Conservation (phyloP, 2,797 vertebrate genomes). For the Epinephelus malabaricus region DNA sequence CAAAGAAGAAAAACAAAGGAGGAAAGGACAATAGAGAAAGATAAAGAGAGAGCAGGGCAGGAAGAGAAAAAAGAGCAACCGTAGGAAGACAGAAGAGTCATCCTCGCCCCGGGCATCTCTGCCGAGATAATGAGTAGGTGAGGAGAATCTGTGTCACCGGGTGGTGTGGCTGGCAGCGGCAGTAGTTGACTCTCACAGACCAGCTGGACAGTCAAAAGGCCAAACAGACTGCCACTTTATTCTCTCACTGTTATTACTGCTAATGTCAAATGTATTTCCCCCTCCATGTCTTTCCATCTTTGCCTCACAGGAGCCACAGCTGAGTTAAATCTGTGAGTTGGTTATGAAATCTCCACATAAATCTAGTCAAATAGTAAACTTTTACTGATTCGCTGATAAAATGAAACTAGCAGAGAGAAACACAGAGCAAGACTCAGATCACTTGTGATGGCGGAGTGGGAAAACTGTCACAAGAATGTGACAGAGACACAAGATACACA, state of each 20-base stretch:
- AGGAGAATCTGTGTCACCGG: conserved; percentile 50
- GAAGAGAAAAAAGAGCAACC: conserved; percentile 22
- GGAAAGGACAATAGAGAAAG: not conserved
- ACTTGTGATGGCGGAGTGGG: conserved; percentile 10
- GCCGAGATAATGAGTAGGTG: conserved; percentile 57
- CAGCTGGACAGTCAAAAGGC: conserved; percentile 56
- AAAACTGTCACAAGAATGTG: conserved; percentile 7
- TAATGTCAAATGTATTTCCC: not conserved
- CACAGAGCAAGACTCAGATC: not conserved
- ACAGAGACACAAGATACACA: conserved; percentile 13
- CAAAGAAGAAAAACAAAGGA: not conserved
- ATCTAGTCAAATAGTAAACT: not conserved
- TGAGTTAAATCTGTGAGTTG: not conserved
- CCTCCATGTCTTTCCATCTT: not conserved
- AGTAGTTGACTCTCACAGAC: conserved; percentile 29
- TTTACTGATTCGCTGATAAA: no score
- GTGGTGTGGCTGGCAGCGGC: conserved; percentile 25
- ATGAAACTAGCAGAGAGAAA: conserved; percentile 5
- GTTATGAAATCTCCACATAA: conserved; percentile 6
- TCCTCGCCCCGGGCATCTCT: conserved; percentile 28
- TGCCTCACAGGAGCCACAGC: not conserved
- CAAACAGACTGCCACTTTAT: conserved; percentile 20
- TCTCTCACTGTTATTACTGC: not conserved
- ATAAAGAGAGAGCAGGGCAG: not conserved
- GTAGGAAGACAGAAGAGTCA: conserved; percentile 34